These are phyloP conservation scores for Bombyx huttoni DNA, from an alignment of 2,888 invertebrate genomes.

Conservation along the genomic window DNA sequence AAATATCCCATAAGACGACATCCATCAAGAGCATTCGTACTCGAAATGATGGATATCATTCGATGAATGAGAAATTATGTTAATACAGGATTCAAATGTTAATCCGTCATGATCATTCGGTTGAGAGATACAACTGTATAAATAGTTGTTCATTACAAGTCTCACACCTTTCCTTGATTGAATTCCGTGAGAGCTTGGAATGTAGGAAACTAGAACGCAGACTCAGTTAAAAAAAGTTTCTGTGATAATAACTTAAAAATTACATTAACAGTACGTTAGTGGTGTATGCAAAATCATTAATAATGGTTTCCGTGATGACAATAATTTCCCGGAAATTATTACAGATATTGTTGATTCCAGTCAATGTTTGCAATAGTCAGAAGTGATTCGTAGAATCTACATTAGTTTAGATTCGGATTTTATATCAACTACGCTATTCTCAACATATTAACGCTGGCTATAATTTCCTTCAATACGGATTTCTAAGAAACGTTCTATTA, in stretches of 20 bases:
- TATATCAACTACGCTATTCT: too few relatives aligned
- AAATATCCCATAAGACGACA: conserved; percentile 43
- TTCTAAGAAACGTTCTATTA: too few relatives aligned
- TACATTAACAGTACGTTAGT: neutral
- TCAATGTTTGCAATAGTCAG: too few relatives aligned
- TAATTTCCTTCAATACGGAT: too few relatives aligned
- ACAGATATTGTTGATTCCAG: too few relatives aligned
- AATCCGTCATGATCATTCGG: conserved; percentile 52
- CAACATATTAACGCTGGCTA: too few relatives aligned
- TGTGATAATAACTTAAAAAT: neutral
- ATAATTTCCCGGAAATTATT: neutral
- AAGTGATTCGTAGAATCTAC: too few relatives aligned
- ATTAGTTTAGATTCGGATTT: too few relatives aligned
- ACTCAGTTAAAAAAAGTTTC: neutral
- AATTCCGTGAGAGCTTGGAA: conserved; percentile 1
- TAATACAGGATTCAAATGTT: conserved; percentile 59
- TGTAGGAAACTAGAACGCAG: neutral
- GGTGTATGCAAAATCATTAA: neutral
- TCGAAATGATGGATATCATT: conserved; percentile 47
- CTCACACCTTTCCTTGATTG: conserved; percentile 32
- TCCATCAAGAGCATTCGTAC: conserved; percentile 36
- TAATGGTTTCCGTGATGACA: conserved; percentile 4
- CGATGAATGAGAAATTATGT: conserved; percentile 57
- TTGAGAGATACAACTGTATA: conserved; percentile 40
- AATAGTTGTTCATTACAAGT: conserved; percentile 39